phyloP scores from a whole-genome alignment of 2,888 invertebrate genomes.

The Acanthoscelides obtectus region DNA sequence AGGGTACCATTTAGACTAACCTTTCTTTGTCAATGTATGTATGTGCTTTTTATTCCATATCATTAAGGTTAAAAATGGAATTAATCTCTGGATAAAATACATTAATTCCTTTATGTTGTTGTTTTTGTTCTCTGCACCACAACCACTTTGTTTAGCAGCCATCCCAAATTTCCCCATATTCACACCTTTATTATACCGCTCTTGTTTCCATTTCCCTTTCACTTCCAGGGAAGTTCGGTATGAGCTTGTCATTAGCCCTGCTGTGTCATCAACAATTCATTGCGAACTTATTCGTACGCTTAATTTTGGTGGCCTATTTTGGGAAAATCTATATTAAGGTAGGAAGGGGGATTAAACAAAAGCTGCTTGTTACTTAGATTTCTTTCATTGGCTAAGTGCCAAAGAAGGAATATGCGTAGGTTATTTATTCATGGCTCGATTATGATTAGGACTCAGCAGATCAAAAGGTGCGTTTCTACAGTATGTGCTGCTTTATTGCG shows the following conservation, averaged over 20 bases:
- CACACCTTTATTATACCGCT: not conserved
- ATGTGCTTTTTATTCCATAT: not conserved
- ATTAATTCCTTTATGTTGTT: not conserved
- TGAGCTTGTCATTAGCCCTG: not conserved
- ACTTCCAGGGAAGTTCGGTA: not conserved
- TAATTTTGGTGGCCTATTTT: not conserved
- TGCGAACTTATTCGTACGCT: not conserved
- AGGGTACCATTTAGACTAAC: too few relatives aligned
- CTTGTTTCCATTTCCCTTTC: not conserved
- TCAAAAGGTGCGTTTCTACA: too few relatives aligned
- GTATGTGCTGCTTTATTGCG: too few relatives aligned
- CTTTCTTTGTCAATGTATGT: too few relatives aligned
- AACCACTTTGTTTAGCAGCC: not conserved
- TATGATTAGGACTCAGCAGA: too few relatives aligned
- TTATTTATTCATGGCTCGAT: not conserved
- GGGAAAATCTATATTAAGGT: not conserved
- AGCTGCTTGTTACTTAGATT: not conserved
- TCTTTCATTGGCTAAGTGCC: not conserved
- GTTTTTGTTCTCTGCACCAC: not conserved
- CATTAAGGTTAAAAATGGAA: not conserved
- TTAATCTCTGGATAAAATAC: not conserved
- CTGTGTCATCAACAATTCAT: not conserved
- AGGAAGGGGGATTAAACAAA: not conserved
- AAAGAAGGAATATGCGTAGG: not conserved
- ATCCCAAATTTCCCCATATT: not conserved